Evolutionary conservation across 2,888 invertebrate species (phyloP).

Genomic region (Dasypolia templi): DNA sequence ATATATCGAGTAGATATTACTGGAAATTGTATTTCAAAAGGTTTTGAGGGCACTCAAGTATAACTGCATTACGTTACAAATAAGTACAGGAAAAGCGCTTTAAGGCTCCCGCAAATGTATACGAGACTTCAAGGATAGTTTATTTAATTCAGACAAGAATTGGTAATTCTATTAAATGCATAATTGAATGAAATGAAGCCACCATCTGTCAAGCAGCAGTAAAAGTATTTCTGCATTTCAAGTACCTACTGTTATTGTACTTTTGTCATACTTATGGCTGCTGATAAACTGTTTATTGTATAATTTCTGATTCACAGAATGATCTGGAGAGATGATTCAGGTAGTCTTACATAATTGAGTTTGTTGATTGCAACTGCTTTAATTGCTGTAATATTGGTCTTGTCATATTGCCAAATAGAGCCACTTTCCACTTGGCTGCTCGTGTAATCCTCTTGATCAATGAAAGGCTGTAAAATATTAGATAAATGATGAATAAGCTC

Average conservation of each 20-base stretch:
- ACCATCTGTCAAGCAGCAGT: conserved; percentile 21
- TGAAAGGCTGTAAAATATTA: background rate
- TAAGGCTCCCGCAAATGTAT: too few relatives aligned
- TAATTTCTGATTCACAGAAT: conserved; percentile 43
- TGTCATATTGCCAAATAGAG: background rate
- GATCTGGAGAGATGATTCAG: conserved; percentile 31
- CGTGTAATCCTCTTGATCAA: background rate
- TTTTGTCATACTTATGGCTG: conserved; percentile 1
- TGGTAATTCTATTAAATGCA: conserved; percentile 14
- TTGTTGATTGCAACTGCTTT: conserved; percentile 31
- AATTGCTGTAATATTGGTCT: background rate
- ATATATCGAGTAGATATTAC: conserved; percentile 31
- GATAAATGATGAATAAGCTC: background rate
- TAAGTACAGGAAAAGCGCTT: conserved; percentile 16
- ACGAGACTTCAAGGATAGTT: too few relatives aligned
- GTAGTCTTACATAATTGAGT: conserved; percentile 5
- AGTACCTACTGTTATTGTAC: conserved; percentile 31
- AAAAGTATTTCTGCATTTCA: conserved; percentile 38
- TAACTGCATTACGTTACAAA: conserved; percentile 5
- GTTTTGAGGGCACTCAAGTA: conserved; percentile 27
- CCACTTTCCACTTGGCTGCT: background rate
- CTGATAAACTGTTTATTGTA: conserved; percentile 35
- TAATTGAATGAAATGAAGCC: conserved; percentile 12
- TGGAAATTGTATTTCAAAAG: conserved; percentile 38
- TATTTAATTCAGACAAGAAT: conserved; percentile 18